Base-by-base conservation (phyloP, 2,888 invertebrate genomes). In the Opisthograptis luteolata region DNA sequence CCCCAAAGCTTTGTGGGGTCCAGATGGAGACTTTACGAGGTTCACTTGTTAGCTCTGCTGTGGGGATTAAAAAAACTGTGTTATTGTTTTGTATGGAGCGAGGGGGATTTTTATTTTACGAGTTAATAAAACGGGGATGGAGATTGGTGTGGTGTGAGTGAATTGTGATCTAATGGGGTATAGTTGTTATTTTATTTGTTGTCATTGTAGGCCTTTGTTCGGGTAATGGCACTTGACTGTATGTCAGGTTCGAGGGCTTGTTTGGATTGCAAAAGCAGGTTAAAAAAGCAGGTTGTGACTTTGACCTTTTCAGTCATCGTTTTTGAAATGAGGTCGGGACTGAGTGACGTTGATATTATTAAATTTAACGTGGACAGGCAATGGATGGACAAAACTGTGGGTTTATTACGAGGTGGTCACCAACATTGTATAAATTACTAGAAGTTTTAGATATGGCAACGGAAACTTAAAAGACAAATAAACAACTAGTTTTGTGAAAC, bases 11-110 rank as follows among this genome's bases (percentile, higher is more conserved):
- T 82, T 82, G 84, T 75, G 79, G 80, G 83, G 83, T 80, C 74
- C 84, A 77, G 80, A 81, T 82, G 78, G 81, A 75, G 86, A 79
- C 78, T 87, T 88, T 88, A 87, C 84, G 87, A 79, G 72, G 81
- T 78, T 79, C 87, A 87, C 85, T 88, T 86, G 86, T 86, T 83
- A 77, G 73, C 70, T 68, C n/a, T n/a, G n/a, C n/a, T 50, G 58
- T n/a, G 81, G 81, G 85, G 79, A 85, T 85, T 87, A 81, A 81
- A 87, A 87, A 88, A 86, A 87, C 74, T 76, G 76, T 79, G 83
- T 86, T 86, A 84, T 85, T 85, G 84, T 85, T 84, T 83, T 77
- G 79, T 79, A 81, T 76, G 66, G 60, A 68, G 40, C 67, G 73
- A 62, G 73, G 70, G 79, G 66, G 78, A 69, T 72, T 84, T 48